Evolutionary conservation across 2,113 vertebrate species (phyloP), one percentile per base, ranked within the genome.

Genomic region (Phylloscopus trochiloides): DNA sequence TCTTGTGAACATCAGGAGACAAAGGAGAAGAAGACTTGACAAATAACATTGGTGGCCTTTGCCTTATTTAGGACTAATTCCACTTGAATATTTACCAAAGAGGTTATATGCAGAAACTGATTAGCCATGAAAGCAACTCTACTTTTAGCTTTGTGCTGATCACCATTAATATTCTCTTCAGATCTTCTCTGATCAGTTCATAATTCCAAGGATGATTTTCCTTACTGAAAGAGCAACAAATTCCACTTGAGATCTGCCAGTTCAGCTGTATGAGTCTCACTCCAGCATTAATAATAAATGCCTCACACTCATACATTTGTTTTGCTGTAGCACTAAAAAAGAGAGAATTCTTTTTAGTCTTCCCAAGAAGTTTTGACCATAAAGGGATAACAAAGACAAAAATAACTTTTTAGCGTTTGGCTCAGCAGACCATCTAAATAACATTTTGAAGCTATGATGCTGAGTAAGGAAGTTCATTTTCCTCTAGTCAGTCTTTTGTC

Each of bases 401-500:
- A 82, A 72, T 52, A 92, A 42, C 42, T 65, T 94, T 47, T 66
- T 29, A 52, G 31, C 25, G 9, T 62, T 78, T 50, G 43, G 40
- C 50, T 92, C 62, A 76, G 62, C 66, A 82, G 55, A 91, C 34
- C 14, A 34, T 42, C 43, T 88, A 67, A 77, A 72, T 22, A 82
- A 62, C 10, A 80, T 67, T 87, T 48, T 38, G 47, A 91, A 88
- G 25, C 38, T 76, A n/a, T 63, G 31, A 79, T 83, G 51, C 70
- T 90, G 84, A 88, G 36, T 79, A 91, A 89, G 67, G 50, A 89
- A 89, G 63, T 75, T 87, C 1, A 61, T 87, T 92, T 93, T 86
- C 63, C 31, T 89, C 72, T 50, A 74, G 34, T 83, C n/a, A 61
- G 36, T 73, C 22, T 76, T 86, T 66, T 62, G 42, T 62, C 29